A percentile compares a stretch with the other conserved stretches of the same genome.
Evolutionary conservation across 2,113 vertebrate genomes (phyloP).

Genomic region (Megaleporinus macrocephalus): DNA sequence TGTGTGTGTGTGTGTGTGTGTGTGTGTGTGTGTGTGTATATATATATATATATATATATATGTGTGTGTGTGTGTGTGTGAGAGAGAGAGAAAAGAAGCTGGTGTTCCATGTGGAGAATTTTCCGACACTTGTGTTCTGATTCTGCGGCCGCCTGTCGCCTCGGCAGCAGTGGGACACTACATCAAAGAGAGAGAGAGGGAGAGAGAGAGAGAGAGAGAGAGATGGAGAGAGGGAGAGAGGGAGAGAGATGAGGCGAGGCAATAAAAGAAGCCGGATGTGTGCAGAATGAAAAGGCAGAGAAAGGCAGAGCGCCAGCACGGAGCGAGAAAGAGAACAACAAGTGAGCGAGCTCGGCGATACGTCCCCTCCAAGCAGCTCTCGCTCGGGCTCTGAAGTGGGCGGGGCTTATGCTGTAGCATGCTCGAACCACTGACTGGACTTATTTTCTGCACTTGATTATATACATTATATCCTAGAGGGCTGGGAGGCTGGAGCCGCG

Average conservation of each 20-base stretch:
- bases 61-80: constrained; percentile 9
- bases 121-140: constrained; percentile 56
- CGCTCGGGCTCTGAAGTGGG: too few relatives aligned
- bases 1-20: constrained; percentile 14
- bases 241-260: neutral
- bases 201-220: constrained; percentile 19
- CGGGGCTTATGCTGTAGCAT: too few relatives aligned
- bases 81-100: constrained; percentile 23
- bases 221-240: neutral
- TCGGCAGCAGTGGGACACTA: constrained; percentile 36
- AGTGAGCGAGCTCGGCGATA: too few relatives aligned
- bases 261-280: neutral
- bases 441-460: too few relatives aligned
- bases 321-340: neutral
- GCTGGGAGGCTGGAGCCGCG: too few relatives aligned
- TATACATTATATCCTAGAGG: too few relatives aligned
- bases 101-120: constrained; percentile 45
- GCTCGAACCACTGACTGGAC: too few relatives aligned
- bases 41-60: too few relatives aligned
- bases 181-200: constrained; percentile 38
- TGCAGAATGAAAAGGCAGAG: neutral
- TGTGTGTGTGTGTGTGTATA: constrained; percentile 10
- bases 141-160: constrained; percentile 50
- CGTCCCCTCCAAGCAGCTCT: too few relatives aligned
- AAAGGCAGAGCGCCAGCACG: neutral